Evolutionary conservation across 2,113 vertebrate genomes (phyloP).

Genomic region (Bothrops jararaca): DNA sequence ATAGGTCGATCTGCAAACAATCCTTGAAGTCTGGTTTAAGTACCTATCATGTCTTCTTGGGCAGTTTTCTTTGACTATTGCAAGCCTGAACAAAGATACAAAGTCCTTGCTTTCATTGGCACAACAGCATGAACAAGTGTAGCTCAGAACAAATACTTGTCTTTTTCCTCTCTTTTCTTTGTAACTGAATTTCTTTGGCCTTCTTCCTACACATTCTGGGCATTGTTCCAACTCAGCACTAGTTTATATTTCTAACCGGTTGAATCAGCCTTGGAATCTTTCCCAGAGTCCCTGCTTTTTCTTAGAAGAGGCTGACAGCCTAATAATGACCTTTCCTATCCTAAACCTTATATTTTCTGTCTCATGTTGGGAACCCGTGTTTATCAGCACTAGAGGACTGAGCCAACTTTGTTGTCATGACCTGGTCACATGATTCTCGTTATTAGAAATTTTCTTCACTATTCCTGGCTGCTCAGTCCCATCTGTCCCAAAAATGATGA

Average conservation of each 20-base stretch:
- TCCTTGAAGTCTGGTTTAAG: background rate
- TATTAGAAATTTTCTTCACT: background rate
- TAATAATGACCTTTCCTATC: background rate
- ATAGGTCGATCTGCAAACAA: background rate
- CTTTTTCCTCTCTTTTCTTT: background rate
- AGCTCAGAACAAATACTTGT: background rate
- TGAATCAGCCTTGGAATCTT: background rate
- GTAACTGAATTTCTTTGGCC: background rate
- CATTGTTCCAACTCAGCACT: background rate
- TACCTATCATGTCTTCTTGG: background rate
- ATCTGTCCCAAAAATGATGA: background rate
- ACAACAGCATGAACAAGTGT: background rate
- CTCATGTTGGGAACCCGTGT: background rate
- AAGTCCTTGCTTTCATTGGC: background rate
- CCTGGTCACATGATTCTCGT: background rate
- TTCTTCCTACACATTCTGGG: background rate
- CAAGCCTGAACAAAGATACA: background rate
- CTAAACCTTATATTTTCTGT: background rate
- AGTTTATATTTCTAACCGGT: background rate
- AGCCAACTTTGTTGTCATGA: background rate
- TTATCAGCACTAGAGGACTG: background rate
- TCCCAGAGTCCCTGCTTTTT: background rate
- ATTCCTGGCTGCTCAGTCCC: background rate
- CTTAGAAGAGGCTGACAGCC: background rate
- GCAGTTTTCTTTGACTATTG: background rate